These are phyloP conservation scores for Pachyseris speciosa DNA, from an alignment of 64 coral and sea anemone species.

Conservation along the genomic window DNA sequence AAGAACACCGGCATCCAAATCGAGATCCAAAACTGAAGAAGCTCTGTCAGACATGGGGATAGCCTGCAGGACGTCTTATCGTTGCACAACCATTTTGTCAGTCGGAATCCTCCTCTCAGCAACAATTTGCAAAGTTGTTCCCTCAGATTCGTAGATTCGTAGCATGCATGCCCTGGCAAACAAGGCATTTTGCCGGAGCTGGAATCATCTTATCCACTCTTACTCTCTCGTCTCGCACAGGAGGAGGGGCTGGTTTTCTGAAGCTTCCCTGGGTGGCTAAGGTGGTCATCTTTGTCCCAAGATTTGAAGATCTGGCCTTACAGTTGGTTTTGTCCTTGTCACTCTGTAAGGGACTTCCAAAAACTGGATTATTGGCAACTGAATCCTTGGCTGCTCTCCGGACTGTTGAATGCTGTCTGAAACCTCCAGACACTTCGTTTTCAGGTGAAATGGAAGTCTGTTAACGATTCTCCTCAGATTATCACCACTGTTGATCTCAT, in stretches of 20 bases:
- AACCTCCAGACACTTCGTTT: not conserved
- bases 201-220: too few relatives aligned
- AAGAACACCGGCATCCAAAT: too few relatives aligned
- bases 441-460: slow-evolving; percentile 5
- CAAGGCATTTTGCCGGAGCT: not conserved
- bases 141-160: too few relatives aligned
- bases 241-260: not conserved
- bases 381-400: slow-evolving; percentile 1
- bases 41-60: too few relatives aligned
- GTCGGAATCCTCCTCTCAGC: too few relatives aligned
- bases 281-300: not conserved
- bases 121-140: too few relatives aligned
- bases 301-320: not conserved
- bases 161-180: slow-evolving; percentile 11
- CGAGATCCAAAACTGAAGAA: too few relatives aligned
- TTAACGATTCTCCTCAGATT: not conserved
- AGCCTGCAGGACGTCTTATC: too few relatives aligned
- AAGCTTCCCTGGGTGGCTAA: not conserved
- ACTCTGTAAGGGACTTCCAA: not conserved
- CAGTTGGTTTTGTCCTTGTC: not conserved
- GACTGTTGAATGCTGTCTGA: slow-evolving; percentile 24
- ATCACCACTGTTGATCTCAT: slow-evolving; percentile 5
- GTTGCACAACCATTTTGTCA: too few relatives aligned
- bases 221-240: not conserved
- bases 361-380: slow-evolving; percentile 54